Conservation (phyloP, 1,140 invertebrate species). For the Mercenaria mercenaria region DNA sequence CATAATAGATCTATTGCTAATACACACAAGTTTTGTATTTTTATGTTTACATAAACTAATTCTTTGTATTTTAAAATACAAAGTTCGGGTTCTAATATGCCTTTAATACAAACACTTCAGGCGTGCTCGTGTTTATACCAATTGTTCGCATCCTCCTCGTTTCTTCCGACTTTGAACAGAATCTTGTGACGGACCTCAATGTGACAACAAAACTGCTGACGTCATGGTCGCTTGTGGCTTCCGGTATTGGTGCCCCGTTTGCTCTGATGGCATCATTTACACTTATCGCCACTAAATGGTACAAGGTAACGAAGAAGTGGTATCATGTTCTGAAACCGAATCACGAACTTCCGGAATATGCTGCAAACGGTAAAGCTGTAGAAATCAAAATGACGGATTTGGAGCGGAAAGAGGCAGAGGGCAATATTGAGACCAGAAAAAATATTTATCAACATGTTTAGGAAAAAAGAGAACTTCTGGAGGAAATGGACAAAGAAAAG, state of each 20-base stretch:
- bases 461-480: not conserved
- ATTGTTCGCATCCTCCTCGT: conserved; percentile 20
- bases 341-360: not conserved
- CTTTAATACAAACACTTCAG: no score
- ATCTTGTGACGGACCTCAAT: not conserved
- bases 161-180: conserved; percentile 23
- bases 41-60: no score
- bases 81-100: no score
- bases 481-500: not conserved
- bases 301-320: not conserved
- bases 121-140: conserved; percentile 26
- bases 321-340: not conserved
- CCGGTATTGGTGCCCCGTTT: conserved; percentile 25
- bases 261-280: conserved; percentile 11
- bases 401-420: not conserved
- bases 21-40: no score
- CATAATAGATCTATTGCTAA: no score
- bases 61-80: no score
- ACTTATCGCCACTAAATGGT: conserved; percentile 22
- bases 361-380: not conserved
- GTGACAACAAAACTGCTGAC: conserved; percentile 37
- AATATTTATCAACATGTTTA: not conserved
- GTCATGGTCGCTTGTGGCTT: conserved; percentile 50
- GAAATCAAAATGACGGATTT: not conserved
- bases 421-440: not conserved